Base-by-base conservation (phyloP, 2,888 invertebrate species). In the Ochropacha duplaris region DNA sequence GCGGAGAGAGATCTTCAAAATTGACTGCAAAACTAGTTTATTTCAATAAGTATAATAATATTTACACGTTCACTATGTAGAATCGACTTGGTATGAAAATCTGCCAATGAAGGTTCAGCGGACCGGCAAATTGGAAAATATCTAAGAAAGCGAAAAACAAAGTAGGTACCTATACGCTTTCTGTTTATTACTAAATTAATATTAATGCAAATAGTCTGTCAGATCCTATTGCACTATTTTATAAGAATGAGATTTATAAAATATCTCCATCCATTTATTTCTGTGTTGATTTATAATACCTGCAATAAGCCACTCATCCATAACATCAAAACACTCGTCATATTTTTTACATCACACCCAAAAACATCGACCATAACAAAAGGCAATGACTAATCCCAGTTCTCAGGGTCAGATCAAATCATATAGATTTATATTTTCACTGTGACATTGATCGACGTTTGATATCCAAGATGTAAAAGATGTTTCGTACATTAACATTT, bases 361-460 rank as follows among this genome's bases (percentile, higher is more conserved):
- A 64, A 67, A 75, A 74, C 56, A 54, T 55, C 54, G 51, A 55
- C 73, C 74, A 78, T 71, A 79, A 82, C 81, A 83, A 86, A 88
- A 81, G 78, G 78, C 74, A 83, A 81, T 87, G 84, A 89, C 83
- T 88, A 88, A 88, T 86, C 79, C 79, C 72, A 75, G 78, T 76
- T 74, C 74, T 79, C 79, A 80, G 81, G 83, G 84, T 84, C 79
- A 82, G 73, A 80, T 81, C 79, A 76, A 81, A 84, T 84, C 81
- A 79, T 79, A 84, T 80, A 79, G 74, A 78, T 79, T 71, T 73
- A 64, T 72, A 69, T 77, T 77, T 78, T 72, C 69, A 71, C 71
- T 74, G 72, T 86, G 90, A 87, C 89, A 79, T 87, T 92, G 91
- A 91, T 90, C 87, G 91, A 91, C 90, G 87, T 83, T 76, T 84